Evolutionary conservation across 1,140 invertebrate species (phyloP).

Genomic region (Musca vetustissima): DNA sequence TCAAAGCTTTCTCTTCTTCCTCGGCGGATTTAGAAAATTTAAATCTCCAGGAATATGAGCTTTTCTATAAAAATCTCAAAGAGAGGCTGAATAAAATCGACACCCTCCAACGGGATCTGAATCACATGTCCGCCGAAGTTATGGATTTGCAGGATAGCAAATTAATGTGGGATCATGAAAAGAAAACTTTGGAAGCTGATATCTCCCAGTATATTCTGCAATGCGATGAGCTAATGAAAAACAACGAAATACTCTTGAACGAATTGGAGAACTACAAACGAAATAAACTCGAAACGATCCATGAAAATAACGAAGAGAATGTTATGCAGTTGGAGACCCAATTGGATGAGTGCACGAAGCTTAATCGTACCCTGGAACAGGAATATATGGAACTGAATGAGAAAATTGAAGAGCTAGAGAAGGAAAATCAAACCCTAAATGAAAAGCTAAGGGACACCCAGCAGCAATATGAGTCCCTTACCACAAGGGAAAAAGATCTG

Average conservation of each 20-base stretch:
- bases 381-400: slow-evolving; percentile 55
- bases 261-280: slow-evolving; percentile 65
- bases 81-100: neutral
- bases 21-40: neutral
- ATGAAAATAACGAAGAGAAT: slow-evolving; percentile 68
- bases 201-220: slow-evolving; percentile 65
- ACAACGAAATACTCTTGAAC: slow-evolving; percentile 66
- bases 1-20: neutral
- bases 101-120: slow-evolving; percentile 50
- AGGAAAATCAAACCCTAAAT: slow-evolving; percentile 55
- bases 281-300: slow-evolving; percentile 66
- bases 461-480: slow-evolving; percentile 10
- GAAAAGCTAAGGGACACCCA: slow-evolving; percentile 34
- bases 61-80: neutral
- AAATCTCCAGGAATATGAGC: neutral
- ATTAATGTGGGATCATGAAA: slow-evolving; percentile 55
- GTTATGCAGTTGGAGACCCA: slow-evolving; percentile 63
- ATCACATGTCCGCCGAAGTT: slow-evolving; percentile 42
- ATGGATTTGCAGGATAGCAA: slow-evolving; percentile 44
- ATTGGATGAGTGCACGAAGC: slow-evolving; percentile 60
- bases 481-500: slow-evolving; percentile 9
- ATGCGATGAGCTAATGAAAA: slow-evolving; percentile 66
- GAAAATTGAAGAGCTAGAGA: slow-evolving; percentile 50
- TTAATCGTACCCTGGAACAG: slow-evolving; percentile 58
- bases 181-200: slow-evolving; percentile 62